Base-by-base conservation (phyloP, 2,113 vertebrate genomes). In the Xenopus tropicalis region DNA sequence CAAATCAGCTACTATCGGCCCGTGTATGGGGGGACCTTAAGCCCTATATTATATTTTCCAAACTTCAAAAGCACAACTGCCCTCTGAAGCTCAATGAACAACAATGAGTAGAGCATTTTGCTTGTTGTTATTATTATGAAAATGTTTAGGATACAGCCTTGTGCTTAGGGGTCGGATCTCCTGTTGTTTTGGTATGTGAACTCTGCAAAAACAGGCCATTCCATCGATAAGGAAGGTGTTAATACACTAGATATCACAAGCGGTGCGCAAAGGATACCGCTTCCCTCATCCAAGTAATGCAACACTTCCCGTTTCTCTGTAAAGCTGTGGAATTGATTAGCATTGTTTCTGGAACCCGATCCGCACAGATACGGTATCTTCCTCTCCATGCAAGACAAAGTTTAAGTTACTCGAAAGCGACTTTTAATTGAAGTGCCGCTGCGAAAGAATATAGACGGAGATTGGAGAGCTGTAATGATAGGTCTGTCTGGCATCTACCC, bases 381-480 rank as follows among this genome's bases (percentile, higher is more conserved):
- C 58, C 46, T 76, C 66, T 62, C 66, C 66, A 76, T 76, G 73
- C 73, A 76, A 76, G 73, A 69, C 73, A 69, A 76, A 76, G 72
- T 74, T 74, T 74, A 74, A 74, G 73, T 76, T 76, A 76, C 73
- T 76, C 58, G 73, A 76, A 76, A 76, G 73, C 73, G 61, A 76
- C 66, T 69, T 74, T 76, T 76, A 76, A 76, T 76, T 76, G 73
- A 76, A 69, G 58, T 56, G 66, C 44, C 69, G 57, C 63, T 69
- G 66, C 66, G 20, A 57, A 46, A 58, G 46, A 62, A 62, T 63
- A 62, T 76, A 63, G 44, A 76, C 22, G 58, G 66, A 76, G 73
- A 76, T 76, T 69, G 73, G 73, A 76, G 73, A 76, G 17, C 66
- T 69, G 73, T 69, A 69, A 76, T 76, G 73, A 76, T 76, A 76